These are phyloP conservation scores for Volucella inflata DNA, from an alignment of 2,888 invertebrate species.

Conservation along the genomic window DNA sequence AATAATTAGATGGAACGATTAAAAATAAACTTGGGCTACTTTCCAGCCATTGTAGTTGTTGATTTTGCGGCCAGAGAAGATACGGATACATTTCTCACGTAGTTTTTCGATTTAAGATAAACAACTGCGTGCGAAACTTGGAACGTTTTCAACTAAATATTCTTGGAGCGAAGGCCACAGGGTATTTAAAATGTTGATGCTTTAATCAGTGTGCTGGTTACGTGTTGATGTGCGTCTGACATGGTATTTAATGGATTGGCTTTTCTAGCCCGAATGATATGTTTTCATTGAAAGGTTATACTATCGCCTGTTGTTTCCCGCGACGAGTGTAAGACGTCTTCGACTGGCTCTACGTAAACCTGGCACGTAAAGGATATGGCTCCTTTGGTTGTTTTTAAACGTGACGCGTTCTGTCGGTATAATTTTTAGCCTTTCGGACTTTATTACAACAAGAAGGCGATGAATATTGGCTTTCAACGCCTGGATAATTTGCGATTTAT, in stretches of 20 bases:
- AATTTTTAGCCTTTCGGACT: no score
- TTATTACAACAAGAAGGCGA: no score
- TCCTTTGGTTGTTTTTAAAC: no score
- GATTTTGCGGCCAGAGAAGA: background rate
- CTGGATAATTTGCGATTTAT: no score
- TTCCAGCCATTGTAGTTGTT: background rate
- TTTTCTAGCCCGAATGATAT: no score
- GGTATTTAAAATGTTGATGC: constrained; percentile 1
- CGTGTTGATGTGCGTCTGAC: constrained; percentile 1
- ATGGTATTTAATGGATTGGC: constrained; percentile 5
- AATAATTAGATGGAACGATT: constrained; percentile 23
- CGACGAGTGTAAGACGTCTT: no score
- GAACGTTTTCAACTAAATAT: constrained; percentile 40
- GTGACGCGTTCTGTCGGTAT: no score
- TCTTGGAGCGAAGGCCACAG: background rate
- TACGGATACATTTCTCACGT: background rate
- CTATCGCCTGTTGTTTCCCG: no score
- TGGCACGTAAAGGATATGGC: no score
- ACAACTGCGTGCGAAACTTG: constrained; percentile 25
- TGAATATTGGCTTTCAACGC: no score
- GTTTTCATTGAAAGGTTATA: no score
- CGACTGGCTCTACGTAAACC: no score
- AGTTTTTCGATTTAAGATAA: background rate
- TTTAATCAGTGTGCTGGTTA: constrained; percentile 10
- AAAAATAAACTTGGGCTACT: constrained; percentile 31